These are phyloP conservation scores for Rattus rattus DNA, from an alignment of 2,113 vertebrate genomes.

Conservation along the genomic window DNA sequence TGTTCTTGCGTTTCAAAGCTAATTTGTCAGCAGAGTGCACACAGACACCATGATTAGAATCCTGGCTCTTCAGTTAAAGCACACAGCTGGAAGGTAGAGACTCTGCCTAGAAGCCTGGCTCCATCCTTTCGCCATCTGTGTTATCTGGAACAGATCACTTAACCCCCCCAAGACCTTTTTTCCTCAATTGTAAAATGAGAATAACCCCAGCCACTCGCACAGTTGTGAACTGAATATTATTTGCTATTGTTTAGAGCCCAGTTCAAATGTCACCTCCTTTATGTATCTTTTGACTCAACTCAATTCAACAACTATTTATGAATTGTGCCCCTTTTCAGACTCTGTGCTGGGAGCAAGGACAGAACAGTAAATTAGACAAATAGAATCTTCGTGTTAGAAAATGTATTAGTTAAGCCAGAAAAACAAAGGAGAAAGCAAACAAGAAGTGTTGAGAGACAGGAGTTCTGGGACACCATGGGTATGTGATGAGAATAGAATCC, in stretches of 20 bases:
- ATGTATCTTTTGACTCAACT: conserved; percentile 42
- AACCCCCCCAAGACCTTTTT: conserved; percentile 9
- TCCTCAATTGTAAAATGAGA: conserved; percentile 62
- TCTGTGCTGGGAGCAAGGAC: background rate
- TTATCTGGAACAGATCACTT: conserved; percentile 51
- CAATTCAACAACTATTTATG: conserved; percentile 44
- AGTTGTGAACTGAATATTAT: conserved; percentile 14
- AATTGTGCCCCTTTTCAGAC: conserved; percentile 28
- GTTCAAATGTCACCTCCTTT: conserved; percentile 56
- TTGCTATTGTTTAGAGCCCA: conserved; percentile 38
- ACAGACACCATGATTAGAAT: background rate
- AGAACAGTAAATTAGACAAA: conserved; percentile 26
- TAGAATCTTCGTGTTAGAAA: background rate
- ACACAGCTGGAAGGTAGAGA: background rate
- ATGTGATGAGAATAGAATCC: background rate
- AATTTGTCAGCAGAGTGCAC: conserved; percentile 11
- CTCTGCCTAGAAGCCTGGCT: background rate
- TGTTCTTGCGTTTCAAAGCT: background rate
- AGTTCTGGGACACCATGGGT: no score
- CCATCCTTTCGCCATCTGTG: conserved; percentile 21
- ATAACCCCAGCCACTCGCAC: conserved; percentile 27
- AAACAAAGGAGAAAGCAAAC: background rate
- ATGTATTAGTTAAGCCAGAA: conserved; percentile 6
- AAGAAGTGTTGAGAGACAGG: background rate
- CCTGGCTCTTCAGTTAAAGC: background rate